phyloP scores from a whole-genome alignment of 2,888 invertebrate species.

The Serrognathus titanus region DNA sequence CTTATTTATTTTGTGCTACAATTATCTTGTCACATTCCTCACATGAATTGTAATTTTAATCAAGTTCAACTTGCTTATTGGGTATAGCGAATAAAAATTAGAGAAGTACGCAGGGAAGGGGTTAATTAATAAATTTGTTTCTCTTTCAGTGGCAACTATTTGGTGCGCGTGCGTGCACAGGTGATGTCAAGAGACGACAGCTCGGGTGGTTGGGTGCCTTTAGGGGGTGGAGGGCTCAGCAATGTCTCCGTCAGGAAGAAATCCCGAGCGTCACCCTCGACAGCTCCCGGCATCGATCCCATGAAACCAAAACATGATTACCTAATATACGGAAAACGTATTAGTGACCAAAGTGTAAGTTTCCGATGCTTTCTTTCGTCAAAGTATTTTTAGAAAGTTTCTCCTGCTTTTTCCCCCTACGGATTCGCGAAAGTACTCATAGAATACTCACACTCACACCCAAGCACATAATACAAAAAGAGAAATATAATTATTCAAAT shows the following conservation, averaged over 20 bases:
- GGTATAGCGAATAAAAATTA: no score
- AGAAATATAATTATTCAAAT: no score
- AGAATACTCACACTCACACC: no score
- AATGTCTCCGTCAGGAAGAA: constrained; percentile 87
- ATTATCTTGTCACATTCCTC: no score
- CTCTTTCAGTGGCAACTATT: constrained; percentile 73
- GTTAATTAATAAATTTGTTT: constrained; percentile 9
- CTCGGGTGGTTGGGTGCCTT: constrained; percentile 92
- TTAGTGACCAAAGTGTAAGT: constrained; percentile 87
- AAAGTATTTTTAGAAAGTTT: constrained; percentile 11
- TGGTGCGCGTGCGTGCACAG: constrained; percentile 98
- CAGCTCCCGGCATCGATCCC: constrained; percentile 36
- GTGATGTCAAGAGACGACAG: constrained; percentile 98
- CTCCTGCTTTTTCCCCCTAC: constrained; percentile 19
- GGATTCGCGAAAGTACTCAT: no score
- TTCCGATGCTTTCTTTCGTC: neutral
- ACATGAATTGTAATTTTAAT: no score
- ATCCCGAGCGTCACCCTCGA: constrained; percentile 46
- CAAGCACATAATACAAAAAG: no score
- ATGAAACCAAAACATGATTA: constrained; percentile 77
- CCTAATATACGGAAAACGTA: constrained; percentile 87
- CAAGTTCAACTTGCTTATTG: no score
- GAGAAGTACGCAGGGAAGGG: no score
- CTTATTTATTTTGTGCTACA: neutral
- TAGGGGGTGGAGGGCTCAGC: constrained; percentile 91